Evolutionary conservation across 1,140 invertebrate genomes (phyloP).

Genomic region (Nymphalis io): DNA sequence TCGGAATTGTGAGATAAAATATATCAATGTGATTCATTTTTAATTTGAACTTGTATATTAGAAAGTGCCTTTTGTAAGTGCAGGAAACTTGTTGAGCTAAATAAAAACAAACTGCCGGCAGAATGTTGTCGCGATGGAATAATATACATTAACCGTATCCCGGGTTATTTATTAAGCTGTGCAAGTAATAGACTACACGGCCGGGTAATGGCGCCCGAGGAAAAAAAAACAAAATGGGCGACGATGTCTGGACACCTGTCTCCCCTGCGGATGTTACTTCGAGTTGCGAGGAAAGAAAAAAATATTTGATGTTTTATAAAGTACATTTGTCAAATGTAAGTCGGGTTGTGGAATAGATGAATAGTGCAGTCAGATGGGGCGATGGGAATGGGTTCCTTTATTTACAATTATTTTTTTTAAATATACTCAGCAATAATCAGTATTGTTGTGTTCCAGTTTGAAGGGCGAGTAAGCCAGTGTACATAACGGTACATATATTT

Average conservation of each 20-base stretch:
- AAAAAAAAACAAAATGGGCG: slow-evolving; percentile 35
- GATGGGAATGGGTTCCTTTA: too few species aligned
- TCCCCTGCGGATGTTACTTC: slow-evolving; percentile 33
- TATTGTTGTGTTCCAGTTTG: too few species aligned
- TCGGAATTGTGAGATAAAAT: too few species aligned
- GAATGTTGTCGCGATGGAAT: slow-evolving; percentile 32
- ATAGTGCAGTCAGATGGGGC: too few species aligned
- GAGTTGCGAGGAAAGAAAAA: neutral
- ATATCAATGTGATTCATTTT: neutral
- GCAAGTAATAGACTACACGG: slow-evolving; percentile 34
- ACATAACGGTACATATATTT: too few species aligned
- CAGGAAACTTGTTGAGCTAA: slow-evolving; percentile 34
- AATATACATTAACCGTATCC: slow-evolving; percentile 36
- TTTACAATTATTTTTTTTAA: too few species aligned
- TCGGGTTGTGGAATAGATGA: neutral
- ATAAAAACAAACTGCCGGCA: slow-evolving; percentile 30
- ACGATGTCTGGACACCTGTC: slow-evolving; percentile 34
- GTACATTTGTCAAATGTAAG: slow-evolving; percentile 27
- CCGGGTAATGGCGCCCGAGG: slow-evolving; percentile 30
- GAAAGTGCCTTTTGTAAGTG: neutral
- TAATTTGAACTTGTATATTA: too few species aligned
- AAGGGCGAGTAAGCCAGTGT: too few species aligned
- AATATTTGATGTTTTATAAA: slow-evolving; percentile 17
- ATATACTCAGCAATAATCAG: too few species aligned
- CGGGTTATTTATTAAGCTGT: slow-evolving; percentile 37